phyloP scores from a whole-genome alignment of 2,113 vertebrate genomes.

The Ophthalmotilapia sp. region DNA sequence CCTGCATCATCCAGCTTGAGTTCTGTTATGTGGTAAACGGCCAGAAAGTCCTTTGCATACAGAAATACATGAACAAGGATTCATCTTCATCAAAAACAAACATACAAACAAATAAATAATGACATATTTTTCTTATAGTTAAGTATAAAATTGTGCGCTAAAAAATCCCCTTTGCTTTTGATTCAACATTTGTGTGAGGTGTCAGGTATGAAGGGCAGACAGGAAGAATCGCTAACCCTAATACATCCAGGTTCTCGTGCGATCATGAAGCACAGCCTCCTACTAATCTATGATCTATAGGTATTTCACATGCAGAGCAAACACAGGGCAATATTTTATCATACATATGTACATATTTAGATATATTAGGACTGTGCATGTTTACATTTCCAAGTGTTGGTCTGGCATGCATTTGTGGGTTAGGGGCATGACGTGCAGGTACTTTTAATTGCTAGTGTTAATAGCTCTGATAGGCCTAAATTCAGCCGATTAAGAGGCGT shows the following conservation, averaged over 20 bases:
- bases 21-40: not conserved
- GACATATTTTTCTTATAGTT: not conserved
- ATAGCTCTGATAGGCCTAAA: not conserved
- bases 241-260: not conserved
- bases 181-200: not conserved
- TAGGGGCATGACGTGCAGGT: not conserved
- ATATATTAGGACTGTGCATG: not conserved
- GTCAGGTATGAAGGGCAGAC: not conserved
- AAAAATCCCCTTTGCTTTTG: not conserved
- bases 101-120: not conserved
- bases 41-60: not conserved
- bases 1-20: not conserved
- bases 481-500: not conserved
- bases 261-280: not conserved
- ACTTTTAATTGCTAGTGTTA: not conserved
- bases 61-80: not conserved
- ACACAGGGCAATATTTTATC: not conserved
- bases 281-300: not conserved
- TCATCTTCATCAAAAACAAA: not conserved
- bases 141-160: not conserved
- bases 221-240: not conserved
- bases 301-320: not conserved
- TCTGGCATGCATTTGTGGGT: not conserved
- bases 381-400: not conserved
- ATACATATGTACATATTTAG: not conserved